These are phyloP conservation scores for Calyptommatus sinebrachiatus DNA, from an alignment of 2,113 vertebrate genomes.

Conservation along the genomic window DNA sequence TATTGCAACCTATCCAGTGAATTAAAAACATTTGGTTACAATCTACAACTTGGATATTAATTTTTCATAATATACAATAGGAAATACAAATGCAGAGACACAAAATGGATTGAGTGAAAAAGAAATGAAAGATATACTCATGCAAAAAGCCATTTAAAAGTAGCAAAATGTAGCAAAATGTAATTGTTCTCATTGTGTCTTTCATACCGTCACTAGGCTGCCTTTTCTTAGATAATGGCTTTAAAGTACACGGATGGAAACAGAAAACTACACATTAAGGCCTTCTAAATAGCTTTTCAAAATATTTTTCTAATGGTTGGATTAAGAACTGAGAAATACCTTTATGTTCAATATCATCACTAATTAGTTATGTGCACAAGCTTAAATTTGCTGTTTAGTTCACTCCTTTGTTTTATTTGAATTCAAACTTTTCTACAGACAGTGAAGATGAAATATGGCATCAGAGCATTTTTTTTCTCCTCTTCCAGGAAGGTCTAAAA, in stretches of 20 bases:
- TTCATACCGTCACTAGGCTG: background rate
- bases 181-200: rapidly evolving
- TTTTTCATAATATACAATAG: background rate
- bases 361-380: too few relatives aligned
- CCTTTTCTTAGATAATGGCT: rapidly evolving
- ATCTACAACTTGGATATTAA: background rate
- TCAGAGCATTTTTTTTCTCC: too few relatives aligned
- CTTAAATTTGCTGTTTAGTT: too few relatives aligned
- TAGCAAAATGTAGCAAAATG: background rate
- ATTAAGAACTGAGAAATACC: too few relatives aligned
- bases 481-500: too few relatives aligned
- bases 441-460: too few relatives aligned
- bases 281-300: too few relatives aligned
- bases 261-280: rapidly evolving
- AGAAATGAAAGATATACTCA: background rate
- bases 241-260: rapidly evolving
- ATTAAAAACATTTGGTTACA: background rate
- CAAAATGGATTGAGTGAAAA: background rate
- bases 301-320: too few relatives aligned
- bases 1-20: background rate
- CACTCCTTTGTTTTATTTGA: too few relatives aligned
- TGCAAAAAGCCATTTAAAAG: background rate
- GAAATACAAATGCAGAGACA: background rate
- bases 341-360: too few relatives aligned
- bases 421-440: too few relatives aligned